phyloP scores from a whole-genome alignment of 2,113 vertebrate genomes.

The Urocolius indicus region DNA sequence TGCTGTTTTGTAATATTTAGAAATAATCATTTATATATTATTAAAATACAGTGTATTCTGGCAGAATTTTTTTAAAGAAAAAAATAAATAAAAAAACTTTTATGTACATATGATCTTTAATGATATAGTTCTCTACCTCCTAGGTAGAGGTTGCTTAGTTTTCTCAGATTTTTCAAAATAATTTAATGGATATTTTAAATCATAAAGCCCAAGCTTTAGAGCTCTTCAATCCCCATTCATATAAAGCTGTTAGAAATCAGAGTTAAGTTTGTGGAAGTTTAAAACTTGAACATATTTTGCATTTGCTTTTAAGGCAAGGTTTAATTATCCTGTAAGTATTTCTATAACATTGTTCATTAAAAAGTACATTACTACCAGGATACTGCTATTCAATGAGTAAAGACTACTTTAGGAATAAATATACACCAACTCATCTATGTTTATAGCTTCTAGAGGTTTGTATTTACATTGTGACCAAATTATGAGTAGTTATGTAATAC shows the following conservation, averaged over 20 bases:
- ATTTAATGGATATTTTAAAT: neutral
- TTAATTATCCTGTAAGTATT: neutral
- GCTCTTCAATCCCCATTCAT: neutral
- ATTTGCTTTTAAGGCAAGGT: neutral
- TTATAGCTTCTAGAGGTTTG: neutral
- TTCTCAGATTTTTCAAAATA: neutral
- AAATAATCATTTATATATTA: neutral
- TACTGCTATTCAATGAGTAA: neutral
- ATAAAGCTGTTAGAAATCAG: neutral
- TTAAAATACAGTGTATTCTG: neutral
- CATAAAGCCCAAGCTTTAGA: neutral
- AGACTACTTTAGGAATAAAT: neutral
- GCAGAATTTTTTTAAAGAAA: neutral
- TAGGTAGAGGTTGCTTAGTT: neutral
- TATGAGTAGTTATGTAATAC: neutral
- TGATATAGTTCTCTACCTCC: too few species aligned
- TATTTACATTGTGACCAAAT: neutral
- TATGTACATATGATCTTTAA: neutral
- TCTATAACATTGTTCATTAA: neutral
- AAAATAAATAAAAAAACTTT: neutral
- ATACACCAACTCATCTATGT: neutral
- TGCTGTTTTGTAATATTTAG: neutral
- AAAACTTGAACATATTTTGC: neutral
- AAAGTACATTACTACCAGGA: neutral
- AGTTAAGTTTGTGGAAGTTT: neutral